Percentiles rank a stretch among this genome's conserved stretches.
Conservation (phyloP, 1,140 invertebrate genomes). For the Odontomachus brunneus region DNA sequence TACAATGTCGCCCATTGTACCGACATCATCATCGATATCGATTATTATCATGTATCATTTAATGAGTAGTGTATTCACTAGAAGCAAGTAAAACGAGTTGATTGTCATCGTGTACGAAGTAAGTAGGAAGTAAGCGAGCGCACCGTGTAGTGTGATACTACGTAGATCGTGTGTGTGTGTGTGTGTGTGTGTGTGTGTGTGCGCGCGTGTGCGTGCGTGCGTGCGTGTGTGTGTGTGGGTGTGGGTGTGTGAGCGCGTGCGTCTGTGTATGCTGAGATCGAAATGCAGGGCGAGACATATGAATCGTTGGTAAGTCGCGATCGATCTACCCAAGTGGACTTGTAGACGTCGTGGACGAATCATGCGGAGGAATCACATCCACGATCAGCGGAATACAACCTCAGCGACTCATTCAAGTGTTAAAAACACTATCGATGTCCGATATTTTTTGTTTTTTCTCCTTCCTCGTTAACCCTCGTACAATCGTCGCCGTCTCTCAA, state of each 20-base stretch:
- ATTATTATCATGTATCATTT: conserved; percentile 36
- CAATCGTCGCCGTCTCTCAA: no score
- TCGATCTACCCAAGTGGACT: conserved; percentile 43
- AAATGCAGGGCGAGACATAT: conserved; percentile 9
- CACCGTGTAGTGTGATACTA: conserved; percentile 45
- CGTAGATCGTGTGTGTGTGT: conserved; percentile 24
- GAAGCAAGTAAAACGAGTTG: conserved; percentile 12
- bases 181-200: no score
- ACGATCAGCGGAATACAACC: not conserved
- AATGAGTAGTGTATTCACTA: conserved; percentile 20
- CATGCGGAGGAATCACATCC: not conserved
- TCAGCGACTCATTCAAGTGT: not conserved
- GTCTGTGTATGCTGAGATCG: conserved; percentile 1
- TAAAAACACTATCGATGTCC: no score
- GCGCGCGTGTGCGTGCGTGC: no score
- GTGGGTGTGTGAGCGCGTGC: not conserved
- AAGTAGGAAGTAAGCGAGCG: conserved; percentile 19
- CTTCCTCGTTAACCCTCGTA: no score
- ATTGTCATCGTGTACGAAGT: conserved; percentile 25
- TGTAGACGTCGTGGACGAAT: not conserved
- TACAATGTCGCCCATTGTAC: conserved; percentile 33
- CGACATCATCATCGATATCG: conserved; percentile 22
- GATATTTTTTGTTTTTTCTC: no score
- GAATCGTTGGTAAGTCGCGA: conserved; percentile 20
- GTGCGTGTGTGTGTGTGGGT: no score